Base-by-base conservation (phyloP, 2,113 vertebrate species). In the Larimichthys polyactis region DNA sequence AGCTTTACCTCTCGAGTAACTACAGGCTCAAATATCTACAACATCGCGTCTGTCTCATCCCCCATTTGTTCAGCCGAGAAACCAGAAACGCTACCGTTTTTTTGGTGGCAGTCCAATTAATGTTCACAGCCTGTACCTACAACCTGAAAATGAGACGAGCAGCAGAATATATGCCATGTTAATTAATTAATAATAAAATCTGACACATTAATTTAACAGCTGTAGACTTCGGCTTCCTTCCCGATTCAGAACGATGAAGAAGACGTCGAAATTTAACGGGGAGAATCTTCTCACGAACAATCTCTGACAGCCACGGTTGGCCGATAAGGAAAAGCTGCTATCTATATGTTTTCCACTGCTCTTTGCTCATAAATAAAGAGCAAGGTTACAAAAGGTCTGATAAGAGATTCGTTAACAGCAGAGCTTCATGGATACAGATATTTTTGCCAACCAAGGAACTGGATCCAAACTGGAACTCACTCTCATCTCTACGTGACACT, bases 161-260 rank as follows among this genome's bases (percentile, higher is more conserved):
- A 32, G 32, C 57, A 55, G 67, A 52, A 16, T 24, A 29, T 54
- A 19, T 27, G 14, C 58, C 66, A 72, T 48, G 46, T 76, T 82
- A 63, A 71, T 82, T 70, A 68, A 73, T n/a, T n/a, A n/a, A n/a
- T n/a, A n/a, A 73, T 10, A 12, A 58, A 27, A 43, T 48, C 16
- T 48, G 36, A 62, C 58, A 22, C 46, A 36, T 75, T 75, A 11
- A 86, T 70, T 69, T 49, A 82, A 51, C 43, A 51, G 51, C 63
- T 36, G 51, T 7, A 1, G 60, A 6, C 40, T 27, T 40, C 57
- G 57, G 48, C 52, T 36, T 85, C 4, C 29, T 59, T 11, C 8
- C 51, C 17, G 52, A 43, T 57, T 40, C 68, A 55, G 7, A 55
- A 4, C 32, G 0, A 12, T 27, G 29, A n/a, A n/a, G 12, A 4